A percentile compares a stretch with the other conserved stretches of the same genome.
phyloP scores from a whole-genome alignment of 2,113 vertebrate genomes.

The Oryzias celebensis region DNA sequence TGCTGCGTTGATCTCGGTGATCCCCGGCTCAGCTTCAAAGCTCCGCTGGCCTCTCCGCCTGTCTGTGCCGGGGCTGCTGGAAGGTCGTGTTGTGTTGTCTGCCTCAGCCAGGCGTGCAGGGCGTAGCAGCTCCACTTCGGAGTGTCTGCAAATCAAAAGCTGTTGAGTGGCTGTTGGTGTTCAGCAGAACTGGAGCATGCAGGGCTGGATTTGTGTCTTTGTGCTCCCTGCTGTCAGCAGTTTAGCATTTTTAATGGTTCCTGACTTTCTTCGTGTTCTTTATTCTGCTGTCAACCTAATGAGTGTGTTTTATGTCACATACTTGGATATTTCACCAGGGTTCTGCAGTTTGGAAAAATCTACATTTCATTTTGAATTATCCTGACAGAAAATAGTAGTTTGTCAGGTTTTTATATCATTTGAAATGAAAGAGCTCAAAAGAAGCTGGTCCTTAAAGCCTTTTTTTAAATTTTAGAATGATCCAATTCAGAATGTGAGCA shows the following conservation, averaged over 20 bases:
- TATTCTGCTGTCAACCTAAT: background rate
- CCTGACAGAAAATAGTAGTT: background rate
- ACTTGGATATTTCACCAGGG: background rate
- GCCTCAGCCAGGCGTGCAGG: constrained; percentile 27
- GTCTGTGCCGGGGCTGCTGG: constrained; percentile 7
- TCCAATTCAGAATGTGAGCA: too few species aligned
- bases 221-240: background rate
- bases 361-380: background rate
- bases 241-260: background rate
- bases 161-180: constrained; percentile 10
- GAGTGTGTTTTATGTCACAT: background rate
- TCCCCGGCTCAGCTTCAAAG: constrained; percentile 45
- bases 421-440: too few species aligned
- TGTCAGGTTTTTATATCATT: too few species aligned
- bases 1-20: constrained; percentile 37
- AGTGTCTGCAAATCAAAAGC: constrained; percentile 5
- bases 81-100: background rate
- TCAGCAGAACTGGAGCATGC: background rate
- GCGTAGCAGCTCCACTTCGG: constrained; percentile 4
- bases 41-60: background rate
- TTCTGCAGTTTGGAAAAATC: too few species aligned
- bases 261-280: background rate
- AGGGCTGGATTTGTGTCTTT: background rate
- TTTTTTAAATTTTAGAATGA: too few species aligned
- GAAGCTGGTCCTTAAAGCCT: too few species aligned